Percentiles rank a stretch among this genome's conserved stretches.
Evolutionary conservation across 2,113 vertebrate genomes (phyloP).

Genomic region (Strix uralensis): DNA sequence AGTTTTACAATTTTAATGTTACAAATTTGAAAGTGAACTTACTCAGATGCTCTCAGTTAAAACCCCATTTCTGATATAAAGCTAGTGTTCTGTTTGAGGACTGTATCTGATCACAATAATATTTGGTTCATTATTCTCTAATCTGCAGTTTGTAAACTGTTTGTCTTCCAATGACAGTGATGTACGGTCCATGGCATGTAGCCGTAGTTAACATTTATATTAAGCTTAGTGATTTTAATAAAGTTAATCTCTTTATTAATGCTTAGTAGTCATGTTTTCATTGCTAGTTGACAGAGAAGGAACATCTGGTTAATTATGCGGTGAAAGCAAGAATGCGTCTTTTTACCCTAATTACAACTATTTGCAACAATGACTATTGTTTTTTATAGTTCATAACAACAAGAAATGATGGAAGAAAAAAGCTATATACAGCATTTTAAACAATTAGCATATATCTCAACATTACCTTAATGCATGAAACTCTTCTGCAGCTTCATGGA

Average conservation of each 20-base stretch:
- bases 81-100: background rate
- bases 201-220: slow-evolving; percentile 10
- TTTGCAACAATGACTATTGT: background rate
- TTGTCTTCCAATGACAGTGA: background rate
- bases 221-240: background rate
- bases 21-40: background rate
- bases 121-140: slow-evolving; percentile 6
- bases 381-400: background rate
- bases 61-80: background rate
- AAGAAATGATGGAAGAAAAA: background rate
- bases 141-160: background rate
- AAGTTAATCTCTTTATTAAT: slow-evolving; percentile 22
- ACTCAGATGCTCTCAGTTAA: background rate
- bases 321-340: background rate
- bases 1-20: background rate
- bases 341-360: background rate
- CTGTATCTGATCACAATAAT: background rate
- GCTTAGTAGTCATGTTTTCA: slow-evolving; percentile 10
- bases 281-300: background rate
- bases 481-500: background rate
- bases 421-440: background rate
- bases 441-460: background rate
- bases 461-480: background rate
- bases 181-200: background rate
- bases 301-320: background rate